Conservation (phyloP, 2,797 vertebrate species). For the Coccyzus lansbergi region DNA sequence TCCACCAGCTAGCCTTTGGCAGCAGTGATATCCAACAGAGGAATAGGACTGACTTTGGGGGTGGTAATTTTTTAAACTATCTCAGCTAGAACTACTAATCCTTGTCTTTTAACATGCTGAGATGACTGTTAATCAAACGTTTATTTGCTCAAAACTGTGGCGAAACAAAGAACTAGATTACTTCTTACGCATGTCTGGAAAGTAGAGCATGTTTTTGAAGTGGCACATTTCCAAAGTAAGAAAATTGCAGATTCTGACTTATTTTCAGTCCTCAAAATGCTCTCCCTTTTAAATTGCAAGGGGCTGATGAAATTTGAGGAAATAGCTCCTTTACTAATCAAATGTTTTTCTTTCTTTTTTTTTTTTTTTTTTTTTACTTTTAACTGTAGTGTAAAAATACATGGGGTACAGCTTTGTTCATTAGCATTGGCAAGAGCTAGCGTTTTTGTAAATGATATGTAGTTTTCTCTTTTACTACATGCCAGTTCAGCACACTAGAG, state of each 20-base stretch:
- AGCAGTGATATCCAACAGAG: constrained; percentile 37
- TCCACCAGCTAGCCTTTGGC: constrained; percentile 58
- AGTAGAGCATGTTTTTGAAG: constrained; percentile 36
- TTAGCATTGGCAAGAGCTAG: constrained; percentile 40
- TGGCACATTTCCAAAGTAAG: constrained; percentile 39
- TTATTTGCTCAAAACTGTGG: constrained; percentile 20
- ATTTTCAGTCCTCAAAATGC: constrained; percentile 35
- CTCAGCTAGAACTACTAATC: constrained; percentile 53
- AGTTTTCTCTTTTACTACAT: constrained; percentile 49
- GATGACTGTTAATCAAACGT: constrained; percentile 52
- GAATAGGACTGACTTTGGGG: constrained; percentile 44
- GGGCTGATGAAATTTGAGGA: constrained; percentile 58
- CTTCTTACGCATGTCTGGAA: constrained; percentile 5
- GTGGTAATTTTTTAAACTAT: constrained; percentile 53
- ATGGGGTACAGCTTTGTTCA: constrained; percentile 59
- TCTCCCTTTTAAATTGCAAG: constrained; percentile 22
- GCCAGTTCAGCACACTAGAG: constrained; percentile 3
- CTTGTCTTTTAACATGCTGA: constrained; percentile 51
- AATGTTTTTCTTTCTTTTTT: constrained; percentile 62
- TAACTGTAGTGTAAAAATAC: background rate
- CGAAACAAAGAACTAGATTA: constrained; percentile 46
- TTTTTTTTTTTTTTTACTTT: constrained; percentile 60
- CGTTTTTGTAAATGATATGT: constrained; percentile 55
- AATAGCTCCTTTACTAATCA: constrained; percentile 59
- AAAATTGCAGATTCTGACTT: constrained; percentile 47